These are phyloP conservation scores for Pogonomyrmex californicus DNA, from an alignment of 1,140 invertebrate species.

Conservation along the genomic window DNA sequence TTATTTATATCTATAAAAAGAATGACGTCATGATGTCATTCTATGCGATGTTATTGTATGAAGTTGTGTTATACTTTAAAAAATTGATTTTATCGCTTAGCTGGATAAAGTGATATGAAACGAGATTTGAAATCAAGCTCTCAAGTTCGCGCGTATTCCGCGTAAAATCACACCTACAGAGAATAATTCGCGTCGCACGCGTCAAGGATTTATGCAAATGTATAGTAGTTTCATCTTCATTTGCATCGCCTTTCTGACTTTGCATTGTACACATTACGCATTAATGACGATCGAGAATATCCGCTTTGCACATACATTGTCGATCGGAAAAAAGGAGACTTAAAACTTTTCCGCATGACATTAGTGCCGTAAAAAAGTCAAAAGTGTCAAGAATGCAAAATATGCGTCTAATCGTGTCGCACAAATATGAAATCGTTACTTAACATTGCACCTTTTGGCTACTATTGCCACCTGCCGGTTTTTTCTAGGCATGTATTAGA, in stretches of 20 bases:
- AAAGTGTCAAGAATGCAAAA: background rate
- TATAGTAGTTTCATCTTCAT: conserved; percentile 47
- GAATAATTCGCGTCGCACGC: background rate
- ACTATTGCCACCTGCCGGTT: background rate
- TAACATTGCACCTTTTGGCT: background rate
- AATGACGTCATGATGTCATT: background rate
- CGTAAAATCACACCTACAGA: conserved; percentile 29
- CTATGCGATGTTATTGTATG: background rate
- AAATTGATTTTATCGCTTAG: background rate
- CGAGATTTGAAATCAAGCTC: conserved; percentile 9
- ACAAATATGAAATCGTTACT: background rate
- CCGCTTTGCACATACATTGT: background rate
- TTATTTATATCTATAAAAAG: background rate
- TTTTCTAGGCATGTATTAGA: background rate
- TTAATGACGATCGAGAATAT: conserved; percentile 28
- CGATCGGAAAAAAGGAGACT: background rate
- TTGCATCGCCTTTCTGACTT: conserved; percentile 25
- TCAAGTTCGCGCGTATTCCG: background rate
- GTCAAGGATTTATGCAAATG: conserved; percentile 54
- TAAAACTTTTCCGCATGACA: conserved; percentile 32
- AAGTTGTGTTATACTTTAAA: background rate
- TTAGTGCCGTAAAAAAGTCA: background rate
- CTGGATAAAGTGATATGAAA: background rate
- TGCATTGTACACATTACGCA: conserved; percentile 18
- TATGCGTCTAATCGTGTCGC: background rate